Evolutionary conservation across 2,888 invertebrate species (phyloP).

Genomic region (Drosophila mayaguana): DNA sequence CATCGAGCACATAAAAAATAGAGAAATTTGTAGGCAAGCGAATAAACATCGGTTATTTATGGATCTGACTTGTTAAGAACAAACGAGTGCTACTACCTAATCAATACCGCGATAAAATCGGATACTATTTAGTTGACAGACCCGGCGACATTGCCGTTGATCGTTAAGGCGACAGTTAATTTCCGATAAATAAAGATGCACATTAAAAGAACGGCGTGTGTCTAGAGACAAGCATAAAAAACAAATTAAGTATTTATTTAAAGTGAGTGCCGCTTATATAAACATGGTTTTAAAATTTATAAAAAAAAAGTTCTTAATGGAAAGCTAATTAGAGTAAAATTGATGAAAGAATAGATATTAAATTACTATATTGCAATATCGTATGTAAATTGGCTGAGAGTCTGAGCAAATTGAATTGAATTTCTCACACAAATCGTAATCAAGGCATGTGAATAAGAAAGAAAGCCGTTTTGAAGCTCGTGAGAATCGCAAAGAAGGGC

Average conservation of each 20-base stretch:
- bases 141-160: conserved; percentile 28
- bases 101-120: conserved; percentile 39
- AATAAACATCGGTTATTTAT: conserved; percentile 21
- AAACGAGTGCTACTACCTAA: conserved; percentile 46
- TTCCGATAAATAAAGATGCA: conserved; percentile 17
- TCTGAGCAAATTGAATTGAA: not conserved
- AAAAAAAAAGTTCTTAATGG: not conserved
- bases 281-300: not conserved
- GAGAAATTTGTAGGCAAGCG: conserved; percentile 9
- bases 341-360: not conserved
- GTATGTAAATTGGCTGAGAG: not conserved
- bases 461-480: not conserved
- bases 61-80: conserved; percentile 9
- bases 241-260: conserved; percentile 31
- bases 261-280: not conserved
- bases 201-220: conserved; percentile 9
- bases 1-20: conserved; percentile 6
- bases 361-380: not conserved
- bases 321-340: not conserved
- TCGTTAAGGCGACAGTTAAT: conserved; percentile 41
- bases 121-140: conserved; percentile 32
- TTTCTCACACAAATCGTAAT: not conserved
- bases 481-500: conserved; percentile 11
- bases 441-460: not conserved
- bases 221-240: conserved; percentile 16